Percentiles rank a stretch among this genome's conserved stretches.
phyloP scores from a whole-genome alignment of 2,113 vertebrate species.

The Melanostigma gelatinosum region DNA sequence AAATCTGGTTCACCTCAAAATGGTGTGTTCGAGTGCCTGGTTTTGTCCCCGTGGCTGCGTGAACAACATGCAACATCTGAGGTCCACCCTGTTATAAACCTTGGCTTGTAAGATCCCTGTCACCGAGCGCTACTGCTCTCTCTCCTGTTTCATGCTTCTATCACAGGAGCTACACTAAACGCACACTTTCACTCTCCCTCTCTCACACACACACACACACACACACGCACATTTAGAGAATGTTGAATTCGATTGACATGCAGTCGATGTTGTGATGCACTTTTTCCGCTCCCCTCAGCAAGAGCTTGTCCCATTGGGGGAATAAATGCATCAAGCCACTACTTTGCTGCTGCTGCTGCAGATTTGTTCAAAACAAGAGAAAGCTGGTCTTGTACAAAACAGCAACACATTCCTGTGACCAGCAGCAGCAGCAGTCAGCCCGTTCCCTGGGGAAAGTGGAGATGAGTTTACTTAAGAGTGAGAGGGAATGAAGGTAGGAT shows the following conservation, averaged over 20 bases:
- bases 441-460: slow-evolving; percentile 34
- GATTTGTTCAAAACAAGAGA: slow-evolving; percentile 42
- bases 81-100: neutral
- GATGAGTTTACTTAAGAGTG: slow-evolving; percentile 51
- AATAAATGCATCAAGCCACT: slow-evolving; percentile 25
- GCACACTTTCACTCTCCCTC: neutral
- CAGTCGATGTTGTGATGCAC: slow-evolving; percentile 10
- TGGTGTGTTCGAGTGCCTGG: neutral
- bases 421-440: slow-evolving; percentile 1
- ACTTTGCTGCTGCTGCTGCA: slow-evolving; percentile 7
- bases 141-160: slow-evolving; percentile 21
- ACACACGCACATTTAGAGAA: neutral
- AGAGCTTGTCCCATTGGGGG: slow-evolving; percentile 9
- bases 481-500: slow-evolving; percentile 53
- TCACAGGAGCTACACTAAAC: neutral
- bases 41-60: neutral
- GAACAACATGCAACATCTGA: neutral
- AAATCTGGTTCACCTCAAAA: neutral
- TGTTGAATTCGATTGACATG: slow-evolving; percentile 1
- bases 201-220: neutral
- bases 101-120: slow-evolving; percentile 6
- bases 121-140: slow-evolving; percentile 38
- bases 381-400: slow-evolving; percentile 27
- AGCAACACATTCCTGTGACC: slow-evolving; percentile 34
- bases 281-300: slow-evolving; percentile 11